A percentile compares a stretch with the other conserved stretches of the same genome.
phyloP scores from a whole-genome alignment of 2,888 invertebrate species.

The Epiblema foenella region DNA sequence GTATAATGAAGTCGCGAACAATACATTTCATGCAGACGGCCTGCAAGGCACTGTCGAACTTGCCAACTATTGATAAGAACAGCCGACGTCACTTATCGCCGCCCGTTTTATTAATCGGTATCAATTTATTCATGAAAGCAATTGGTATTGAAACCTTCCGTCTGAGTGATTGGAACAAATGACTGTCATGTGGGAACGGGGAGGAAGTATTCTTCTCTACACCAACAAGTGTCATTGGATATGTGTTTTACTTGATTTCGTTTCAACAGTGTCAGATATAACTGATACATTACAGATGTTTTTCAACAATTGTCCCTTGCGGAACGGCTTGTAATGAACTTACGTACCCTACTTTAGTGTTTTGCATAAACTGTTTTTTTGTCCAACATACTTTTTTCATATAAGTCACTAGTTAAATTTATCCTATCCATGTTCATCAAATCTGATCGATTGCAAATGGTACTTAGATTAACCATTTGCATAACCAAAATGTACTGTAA shows the following conservation, averaged over 20 bases:
- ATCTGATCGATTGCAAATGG: neutral
- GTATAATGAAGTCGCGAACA: constrained; percentile 48
- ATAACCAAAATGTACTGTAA: neutral
- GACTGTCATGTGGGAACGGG: constrained; percentile 29
- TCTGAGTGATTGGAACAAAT: constrained; percentile 37
- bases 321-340: neutral
- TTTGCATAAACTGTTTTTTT: neutral
- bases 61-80: constrained; percentile 77
- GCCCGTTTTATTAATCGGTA: constrained; percentile 79
- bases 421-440: neutral
- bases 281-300: neutral
- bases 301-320: constrained; percentile 4
- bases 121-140: constrained; percentile 80
- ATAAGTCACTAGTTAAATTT: neutral
- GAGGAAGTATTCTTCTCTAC: constrained; percentile 14
- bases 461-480: neutral
- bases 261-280: neutral
- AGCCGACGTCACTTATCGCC: constrained; percentile 70
- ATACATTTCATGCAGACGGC: constrained; percentile 65
- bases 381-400: neutral
- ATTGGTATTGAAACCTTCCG: constrained; percentile 57
- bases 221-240: constrained; percentile 16
- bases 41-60: constrained; percentile 70
- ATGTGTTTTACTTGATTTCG: neutral
- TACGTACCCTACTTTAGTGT: neutral